These are phyloP conservation scores for Esox niger DNA, from an alignment of 2,113 vertebrate genomes.

Conservation along the genomic window DNA sequence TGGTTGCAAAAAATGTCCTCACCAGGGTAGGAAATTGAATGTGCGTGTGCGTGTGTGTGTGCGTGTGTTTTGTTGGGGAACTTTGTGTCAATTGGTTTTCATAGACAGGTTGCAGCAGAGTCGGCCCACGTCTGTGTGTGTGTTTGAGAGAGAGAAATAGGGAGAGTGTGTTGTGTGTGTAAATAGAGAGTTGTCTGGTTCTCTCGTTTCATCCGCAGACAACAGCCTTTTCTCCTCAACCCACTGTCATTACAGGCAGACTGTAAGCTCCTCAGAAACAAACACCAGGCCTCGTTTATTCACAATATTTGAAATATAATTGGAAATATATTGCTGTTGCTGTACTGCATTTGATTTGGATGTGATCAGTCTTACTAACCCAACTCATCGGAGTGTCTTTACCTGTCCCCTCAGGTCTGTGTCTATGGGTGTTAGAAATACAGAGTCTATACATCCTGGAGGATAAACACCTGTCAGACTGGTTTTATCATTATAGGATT, in stretches of 20 bases:
- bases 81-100: slow-evolving; percentile 23
- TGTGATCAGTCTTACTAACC: neutral
- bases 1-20: too few species aligned
- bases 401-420: neutral
- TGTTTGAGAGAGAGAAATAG: too few species aligned
- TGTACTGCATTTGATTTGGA: neutral
- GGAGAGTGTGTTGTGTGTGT: too few species aligned
- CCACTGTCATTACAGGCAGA: too few species aligned
- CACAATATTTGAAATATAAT: neutral
- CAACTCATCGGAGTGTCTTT: neutral
- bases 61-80: too few species aligned
- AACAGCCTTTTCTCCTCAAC: too few species aligned
- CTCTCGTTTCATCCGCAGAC: too few species aligned
- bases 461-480: slow-evolving; percentile 9
- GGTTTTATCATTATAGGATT: neutral
- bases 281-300: neutral
- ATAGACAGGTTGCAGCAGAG: neutral
- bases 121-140: neutral
- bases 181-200: too few species aligned
- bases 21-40: too few species aligned
- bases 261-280: too few species aligned
- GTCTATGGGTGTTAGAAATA: neutral
- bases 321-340: neutral
- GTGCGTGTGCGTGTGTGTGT: too few species aligned
- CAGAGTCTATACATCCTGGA: neutral